Percentiles rank a stretch among this genome's conserved stretches.
These are phyloP conservation scores for Antrozous pallidus DNA, from an alignment of 2,797 vertebrate genomes.

Conservation along the genomic window DNA sequence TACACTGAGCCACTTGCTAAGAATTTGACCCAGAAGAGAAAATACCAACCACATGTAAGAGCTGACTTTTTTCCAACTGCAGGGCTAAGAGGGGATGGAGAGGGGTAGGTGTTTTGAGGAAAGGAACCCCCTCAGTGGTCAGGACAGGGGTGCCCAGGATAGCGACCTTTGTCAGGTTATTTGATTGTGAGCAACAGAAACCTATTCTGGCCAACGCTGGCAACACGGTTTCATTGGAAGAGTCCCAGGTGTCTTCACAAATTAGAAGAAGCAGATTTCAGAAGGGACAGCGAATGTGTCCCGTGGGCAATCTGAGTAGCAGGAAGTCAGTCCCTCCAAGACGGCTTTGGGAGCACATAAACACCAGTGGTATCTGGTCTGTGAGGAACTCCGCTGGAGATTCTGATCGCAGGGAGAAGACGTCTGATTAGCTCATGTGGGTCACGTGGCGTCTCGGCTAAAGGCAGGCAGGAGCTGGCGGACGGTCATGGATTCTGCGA, in stretches of 20 bases:
- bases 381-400: background rate
- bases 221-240: background rate
- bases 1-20: background rate
- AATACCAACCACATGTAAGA: background rate
- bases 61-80: background rate
- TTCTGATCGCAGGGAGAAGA: background rate
- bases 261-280: background rate
- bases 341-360: background rate
- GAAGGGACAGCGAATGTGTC: background rate
- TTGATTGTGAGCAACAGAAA: background rate
- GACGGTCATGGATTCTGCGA: rapidly evolving
- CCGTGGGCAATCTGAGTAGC: rapidly evolving
- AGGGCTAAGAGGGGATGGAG: background rate
- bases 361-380: background rate
- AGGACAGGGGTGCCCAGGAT: background rate
- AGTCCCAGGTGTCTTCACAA: background rate
- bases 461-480: background rate
- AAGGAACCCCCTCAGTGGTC: background rate
- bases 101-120: background rate
- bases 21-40: background rate
- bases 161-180: background rate
- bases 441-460: background rate
- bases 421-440: background rate
- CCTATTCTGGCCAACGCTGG: background rate
- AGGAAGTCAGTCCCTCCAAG: background rate